Evolutionary conservation across 2,113 vertebrate genomes (phyloP).

Genomic region (Coracopsis vasa): DNA sequence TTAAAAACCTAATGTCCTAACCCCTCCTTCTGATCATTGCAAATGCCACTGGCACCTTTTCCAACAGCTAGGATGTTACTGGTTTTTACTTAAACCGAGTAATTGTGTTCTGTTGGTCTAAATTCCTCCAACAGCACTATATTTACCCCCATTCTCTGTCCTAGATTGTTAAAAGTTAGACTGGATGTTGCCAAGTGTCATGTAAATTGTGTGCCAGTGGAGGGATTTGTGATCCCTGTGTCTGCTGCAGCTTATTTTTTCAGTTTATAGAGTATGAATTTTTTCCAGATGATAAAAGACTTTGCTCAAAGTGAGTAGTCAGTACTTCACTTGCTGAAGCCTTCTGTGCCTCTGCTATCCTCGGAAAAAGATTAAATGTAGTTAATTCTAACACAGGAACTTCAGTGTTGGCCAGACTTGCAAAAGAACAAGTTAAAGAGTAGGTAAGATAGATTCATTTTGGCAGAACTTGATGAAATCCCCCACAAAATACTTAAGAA

Average conservation of each 20-base stretch:
- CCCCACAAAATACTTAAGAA: not conserved
- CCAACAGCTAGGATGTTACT: not conserved
- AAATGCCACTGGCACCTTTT: not conserved
- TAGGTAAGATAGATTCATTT: not conserved
- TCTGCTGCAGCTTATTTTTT: not conserved
- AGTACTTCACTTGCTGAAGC: not conserved
- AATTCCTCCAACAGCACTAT: not conserved
- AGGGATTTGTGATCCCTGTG: not conserved
- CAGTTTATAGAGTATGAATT: not conserved
- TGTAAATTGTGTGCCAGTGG: not conserved
- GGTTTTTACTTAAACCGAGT: not conserved
- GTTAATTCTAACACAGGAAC: not conserved
- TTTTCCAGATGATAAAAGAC: not conserved
- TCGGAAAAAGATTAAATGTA: not conserved
- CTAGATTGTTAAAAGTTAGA: not conserved
- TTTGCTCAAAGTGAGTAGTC: not conserved
- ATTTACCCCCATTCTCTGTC: not conserved
- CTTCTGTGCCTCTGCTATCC: not conserved
- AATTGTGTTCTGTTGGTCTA: not conserved
- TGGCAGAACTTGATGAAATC: conserved; percentile 23
- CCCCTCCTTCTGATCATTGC: not conserved
- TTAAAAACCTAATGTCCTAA: not conserved
- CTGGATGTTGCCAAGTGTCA: not conserved
- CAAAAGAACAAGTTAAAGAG: not conserved
- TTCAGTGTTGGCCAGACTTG: not conserved